These are phyloP conservation scores for Dinomys branickii DNA, from an alignment of 2,113 vertebrate genomes.

Conservation along the genomic window DNA sequence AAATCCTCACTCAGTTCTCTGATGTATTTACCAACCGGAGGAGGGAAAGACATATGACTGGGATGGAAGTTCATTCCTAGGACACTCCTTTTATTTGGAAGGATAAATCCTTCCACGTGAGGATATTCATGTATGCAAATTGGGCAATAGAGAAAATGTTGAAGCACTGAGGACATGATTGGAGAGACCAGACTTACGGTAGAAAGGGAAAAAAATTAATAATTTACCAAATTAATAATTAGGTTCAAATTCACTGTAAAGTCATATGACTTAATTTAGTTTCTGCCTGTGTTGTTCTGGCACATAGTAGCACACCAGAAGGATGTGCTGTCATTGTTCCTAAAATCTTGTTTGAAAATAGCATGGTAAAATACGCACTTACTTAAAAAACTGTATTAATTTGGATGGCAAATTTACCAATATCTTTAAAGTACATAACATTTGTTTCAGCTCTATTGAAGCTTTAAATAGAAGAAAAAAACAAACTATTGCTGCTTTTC, in stretches of 20 bases:
- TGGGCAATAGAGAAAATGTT: slow-evolving; percentile 51
- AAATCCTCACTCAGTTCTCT: slow-evolving; percentile 4
- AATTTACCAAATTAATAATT: slow-evolving; percentile 25
- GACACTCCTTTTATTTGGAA: slow-evolving; percentile 9
- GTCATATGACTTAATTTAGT: not conserved
- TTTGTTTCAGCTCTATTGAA: slow-evolving; percentile 49
- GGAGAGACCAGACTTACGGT: slow-evolving; percentile 10
- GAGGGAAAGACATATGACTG: slow-evolving; percentile 21
- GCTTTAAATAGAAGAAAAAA: slow-evolving; percentile 46
- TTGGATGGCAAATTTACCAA: not conserved
- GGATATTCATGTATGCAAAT: not conserved
- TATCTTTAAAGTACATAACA: slow-evolving; percentile 54
- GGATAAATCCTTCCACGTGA: not conserved
- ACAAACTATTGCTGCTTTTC: slow-evolving; percentile 71
- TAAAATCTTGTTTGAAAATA: slow-evolving; percentile 28
- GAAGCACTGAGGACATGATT: not conserved
- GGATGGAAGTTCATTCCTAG: not conserved
- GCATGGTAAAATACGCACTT: not conserved
- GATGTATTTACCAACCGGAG: not conserved
- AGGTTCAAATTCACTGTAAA: slow-evolving; percentile 16
- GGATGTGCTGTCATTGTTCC: not conserved
- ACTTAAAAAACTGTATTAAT: not conserved
- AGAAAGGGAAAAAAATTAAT: not conserved
- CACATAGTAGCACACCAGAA: not conserved
- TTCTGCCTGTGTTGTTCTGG: slow-evolving; percentile 1